These are phyloP conservation scores for Lapara coniferarum DNA, from an alignment of 2,888 invertebrate genomes.

Conservation along the genomic window DNA sequence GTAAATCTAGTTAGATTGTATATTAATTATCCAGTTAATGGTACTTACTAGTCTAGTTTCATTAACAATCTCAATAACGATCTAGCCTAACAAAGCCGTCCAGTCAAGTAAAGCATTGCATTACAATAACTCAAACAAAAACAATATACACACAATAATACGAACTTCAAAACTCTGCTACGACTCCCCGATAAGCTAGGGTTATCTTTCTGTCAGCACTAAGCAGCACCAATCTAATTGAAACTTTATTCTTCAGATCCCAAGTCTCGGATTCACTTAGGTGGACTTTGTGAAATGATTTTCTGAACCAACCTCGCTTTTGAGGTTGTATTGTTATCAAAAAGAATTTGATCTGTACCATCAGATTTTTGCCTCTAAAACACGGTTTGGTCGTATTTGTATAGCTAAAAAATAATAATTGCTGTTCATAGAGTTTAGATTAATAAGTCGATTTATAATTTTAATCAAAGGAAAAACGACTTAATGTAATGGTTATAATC, in stretches of 20 bases:
- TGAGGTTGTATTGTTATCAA: constrained; percentile 50
- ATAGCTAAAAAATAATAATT: too few species aligned
- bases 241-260: not conserved
- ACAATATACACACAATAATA: constrained; percentile 28
- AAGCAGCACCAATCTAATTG: constrained; percentile 2
- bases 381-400: constrained; percentile 11
- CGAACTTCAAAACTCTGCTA: constrained; percentile 17
- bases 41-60: too few species aligned
- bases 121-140: constrained; percentile 22
- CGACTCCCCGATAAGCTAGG: constrained; percentile 19
- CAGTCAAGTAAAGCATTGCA: not conserved
- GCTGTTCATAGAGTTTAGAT: too few species aligned
- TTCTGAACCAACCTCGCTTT: constrained; percentile 44
- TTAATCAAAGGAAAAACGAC: too few species aligned
- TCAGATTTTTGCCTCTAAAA: constrained; percentile 40
- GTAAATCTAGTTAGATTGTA: too few species aligned
- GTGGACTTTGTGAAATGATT: constrained; percentile 40
- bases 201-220: constrained; percentile 28
- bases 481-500: too few species aligned
- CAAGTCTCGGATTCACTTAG: constrained; percentile 10
- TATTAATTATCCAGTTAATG: too few species aligned
- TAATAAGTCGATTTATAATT: too few species aligned
- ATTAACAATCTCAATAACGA: too few species aligned
- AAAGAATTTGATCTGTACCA: constrained; percentile 55
- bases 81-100: not conserved